A percentile compares a stretch with the other conserved stretches of the same genome.
phyloP scores from a whole-genome alignment of 2,888 invertebrate species.

The Quadriops clusia region DNA sequence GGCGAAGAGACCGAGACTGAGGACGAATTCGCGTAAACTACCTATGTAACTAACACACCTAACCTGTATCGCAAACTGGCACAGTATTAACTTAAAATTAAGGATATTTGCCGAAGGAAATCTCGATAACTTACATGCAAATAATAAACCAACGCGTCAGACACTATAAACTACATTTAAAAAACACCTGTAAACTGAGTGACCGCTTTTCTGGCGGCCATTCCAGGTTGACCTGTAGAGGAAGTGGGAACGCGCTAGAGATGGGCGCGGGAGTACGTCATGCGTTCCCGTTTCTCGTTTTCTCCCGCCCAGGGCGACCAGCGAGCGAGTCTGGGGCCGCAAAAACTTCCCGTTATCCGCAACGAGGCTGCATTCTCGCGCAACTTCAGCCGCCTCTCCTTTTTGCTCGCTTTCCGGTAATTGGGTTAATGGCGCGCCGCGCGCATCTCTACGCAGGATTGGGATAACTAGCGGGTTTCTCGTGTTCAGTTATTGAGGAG shows the following conservation, averaged over 20 bases:
- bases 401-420: conserved; percentile 5
- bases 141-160: conserved; percentile 16
- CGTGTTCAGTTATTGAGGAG: too few relatives aligned
- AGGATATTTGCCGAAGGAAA: background rate
- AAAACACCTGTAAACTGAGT: conserved; percentile 38
- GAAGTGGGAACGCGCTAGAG: conserved; percentile 33
- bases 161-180: conserved; percentile 32
- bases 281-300: background rate
- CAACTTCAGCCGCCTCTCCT: too few relatives aligned
- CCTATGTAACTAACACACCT: too few relatives aligned
- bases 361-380: too few relatives aligned
- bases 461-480: conserved; percentile 22
- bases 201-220: conserved; percentile 40
- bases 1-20: conserved; percentile 7
- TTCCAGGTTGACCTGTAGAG: conserved; percentile 38
- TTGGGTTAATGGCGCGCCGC: conserved; percentile 10
- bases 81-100: conserved; percentile 1
- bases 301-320: too few relatives aligned
- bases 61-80: conserved; percentile 6
- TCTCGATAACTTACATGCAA: conserved; percentile 18
- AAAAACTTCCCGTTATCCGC: too few relatives aligned
- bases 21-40: conserved; percentile 8
- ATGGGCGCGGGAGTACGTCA: conserved; percentile 12
- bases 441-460: conserved; percentile 26
- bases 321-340: too few relatives aligned